Evolutionary conservation across 2,113 vertebrate genomes (phyloP).

Genomic region (Lagopus leucura): DNA sequence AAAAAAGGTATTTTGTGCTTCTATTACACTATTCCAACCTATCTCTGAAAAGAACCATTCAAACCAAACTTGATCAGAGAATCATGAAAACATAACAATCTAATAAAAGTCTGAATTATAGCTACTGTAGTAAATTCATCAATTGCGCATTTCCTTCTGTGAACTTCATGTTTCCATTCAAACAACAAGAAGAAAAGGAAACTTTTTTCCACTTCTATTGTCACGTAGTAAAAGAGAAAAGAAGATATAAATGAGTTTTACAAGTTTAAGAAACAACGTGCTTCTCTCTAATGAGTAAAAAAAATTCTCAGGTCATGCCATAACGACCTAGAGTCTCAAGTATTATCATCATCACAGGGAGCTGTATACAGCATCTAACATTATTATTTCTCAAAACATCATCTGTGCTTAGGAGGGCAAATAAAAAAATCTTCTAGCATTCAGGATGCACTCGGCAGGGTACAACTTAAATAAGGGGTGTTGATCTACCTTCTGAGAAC

Average conservation of each 20-base stretch:
- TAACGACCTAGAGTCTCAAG: conserved; percentile 30
- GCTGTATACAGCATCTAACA: conserved; percentile 31
- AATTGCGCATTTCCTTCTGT: neutral
- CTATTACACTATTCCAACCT: neutral
- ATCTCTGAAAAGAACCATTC: conserved; percentile 7
- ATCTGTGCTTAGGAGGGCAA: conserved; percentile 7
- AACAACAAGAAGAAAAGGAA: neutral
- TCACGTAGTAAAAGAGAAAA: neutral
- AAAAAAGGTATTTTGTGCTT: neutral
- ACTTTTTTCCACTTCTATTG: neutral
- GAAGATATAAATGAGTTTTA: conserved; percentile 18
- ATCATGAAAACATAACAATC: neutral
- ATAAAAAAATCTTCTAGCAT: neutral
- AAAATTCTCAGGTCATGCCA: neutral
- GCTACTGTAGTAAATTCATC: neutral
- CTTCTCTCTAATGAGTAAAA: conserved; percentile 48
- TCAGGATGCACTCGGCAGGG: conserved; percentile 30
- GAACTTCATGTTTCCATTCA: neutral
- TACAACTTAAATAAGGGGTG: conserved; percentile 1
- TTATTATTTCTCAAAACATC: conserved; percentile 43
- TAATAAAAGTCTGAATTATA: neutral
- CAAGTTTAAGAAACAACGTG: conserved; percentile 45
- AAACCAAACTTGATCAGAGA: neutral
- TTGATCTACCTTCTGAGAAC: conserved; percentile 3
- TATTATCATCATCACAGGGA: neutral